These are phyloP conservation scores for Drosophila azteca DNA, from an alignment of 1,140 invertebrate species.

Conservation along the genomic window DNA sequence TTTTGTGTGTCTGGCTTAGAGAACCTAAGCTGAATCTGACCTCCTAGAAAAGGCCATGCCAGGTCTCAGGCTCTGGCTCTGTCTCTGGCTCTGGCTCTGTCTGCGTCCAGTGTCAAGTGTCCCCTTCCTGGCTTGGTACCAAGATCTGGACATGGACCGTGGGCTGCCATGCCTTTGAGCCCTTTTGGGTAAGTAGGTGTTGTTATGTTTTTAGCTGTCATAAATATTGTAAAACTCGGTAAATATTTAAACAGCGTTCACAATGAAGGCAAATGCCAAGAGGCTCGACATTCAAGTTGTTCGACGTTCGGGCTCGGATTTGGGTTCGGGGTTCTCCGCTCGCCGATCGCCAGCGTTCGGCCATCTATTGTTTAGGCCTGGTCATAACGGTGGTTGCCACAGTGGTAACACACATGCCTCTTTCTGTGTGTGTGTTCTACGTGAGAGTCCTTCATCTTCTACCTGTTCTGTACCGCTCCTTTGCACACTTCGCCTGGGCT, in stretches of 20 bases:
- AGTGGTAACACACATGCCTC: no score
- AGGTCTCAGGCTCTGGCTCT: no score
- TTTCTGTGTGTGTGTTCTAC: no score
- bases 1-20: background rate
- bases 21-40: conserved; percentile 35
- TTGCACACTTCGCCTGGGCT: conserved; percentile 18
- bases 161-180: conserved; percentile 13
- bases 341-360: conserved; percentile 6
- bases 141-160: no score
- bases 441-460: no score
- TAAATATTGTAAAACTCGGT: conserved; percentile 82
- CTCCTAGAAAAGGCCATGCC: background rate
- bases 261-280: conserved; percentile 79
- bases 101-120: conserved; percentile 68
- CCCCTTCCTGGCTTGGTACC: conserved; percentile 19
- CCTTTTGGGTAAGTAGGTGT: conserved; percentile 66
- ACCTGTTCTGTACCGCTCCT: conserved; percentile 14
- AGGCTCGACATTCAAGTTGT: conserved; percentile 66
- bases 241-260: conserved; percentile 80
- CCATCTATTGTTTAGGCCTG: conserved; percentile 49
- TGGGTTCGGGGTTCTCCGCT: conserved; percentile 3
- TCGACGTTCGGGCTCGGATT: conserved; percentile 13
- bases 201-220: conserved; percentile 82
- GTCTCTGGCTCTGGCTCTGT: background rate
- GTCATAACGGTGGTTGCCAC: conserved; percentile 49